Evolutionary conservation across 2,113 vertebrate species (phyloP).

Genomic region (Centropus bengalensis): DNA sequence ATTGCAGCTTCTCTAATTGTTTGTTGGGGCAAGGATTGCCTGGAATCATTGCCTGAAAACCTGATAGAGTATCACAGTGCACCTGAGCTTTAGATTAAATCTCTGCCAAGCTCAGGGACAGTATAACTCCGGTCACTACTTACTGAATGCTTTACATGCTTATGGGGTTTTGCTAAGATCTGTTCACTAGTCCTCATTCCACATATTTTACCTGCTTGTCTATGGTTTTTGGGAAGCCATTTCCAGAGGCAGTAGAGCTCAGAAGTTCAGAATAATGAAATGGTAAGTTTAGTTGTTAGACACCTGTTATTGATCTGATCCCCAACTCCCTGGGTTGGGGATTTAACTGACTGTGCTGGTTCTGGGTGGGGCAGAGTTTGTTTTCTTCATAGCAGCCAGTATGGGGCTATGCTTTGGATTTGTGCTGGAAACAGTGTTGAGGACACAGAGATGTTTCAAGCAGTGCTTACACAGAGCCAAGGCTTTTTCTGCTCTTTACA

Average conservation of each 20-base stretch:
- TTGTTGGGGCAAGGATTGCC: not conserved
- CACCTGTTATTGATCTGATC: rapidly evolving
- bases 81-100: not conserved
- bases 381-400: not conserved
- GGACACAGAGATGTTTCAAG: not conserved
- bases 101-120: not conserved
- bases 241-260: not conserved
- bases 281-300: not conserved
- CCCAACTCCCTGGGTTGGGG: not conserved
- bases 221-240: not conserved
- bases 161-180: not conserved
- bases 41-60: not conserved
- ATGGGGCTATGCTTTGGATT: not conserved
- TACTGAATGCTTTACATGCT: not conserved
- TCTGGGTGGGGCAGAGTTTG: not conserved
- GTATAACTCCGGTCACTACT: not conserved
- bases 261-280: not conserved
- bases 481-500: not conserved
- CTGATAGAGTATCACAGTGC: not conserved
- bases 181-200: not conserved
- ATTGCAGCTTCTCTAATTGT: not conserved
- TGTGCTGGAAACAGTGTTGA: not conserved
- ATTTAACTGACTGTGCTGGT: not conserved
- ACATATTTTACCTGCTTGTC: not conserved
- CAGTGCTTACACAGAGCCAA: not conserved